phyloP scores from a whole-genome alignment of 2,888 invertebrate species.

The Tineola bisselliella region DNA sequence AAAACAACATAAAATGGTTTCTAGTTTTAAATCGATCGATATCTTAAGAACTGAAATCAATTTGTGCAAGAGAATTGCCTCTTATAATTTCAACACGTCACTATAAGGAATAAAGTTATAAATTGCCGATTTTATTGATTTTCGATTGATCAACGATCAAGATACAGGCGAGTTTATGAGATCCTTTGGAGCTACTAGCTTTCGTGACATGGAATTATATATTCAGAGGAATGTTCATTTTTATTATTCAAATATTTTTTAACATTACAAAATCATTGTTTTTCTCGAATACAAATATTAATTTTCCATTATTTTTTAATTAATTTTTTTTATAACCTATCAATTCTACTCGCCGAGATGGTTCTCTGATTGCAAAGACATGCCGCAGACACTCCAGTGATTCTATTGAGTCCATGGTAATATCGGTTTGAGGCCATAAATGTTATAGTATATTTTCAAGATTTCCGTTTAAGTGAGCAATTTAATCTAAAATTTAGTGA shows the following conservation, averaged over 20 bases:
- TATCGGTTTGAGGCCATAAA: not conserved
- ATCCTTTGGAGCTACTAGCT: constrained; percentile 13
- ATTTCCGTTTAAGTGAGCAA: constrained; percentile 15
- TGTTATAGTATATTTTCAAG: constrained; percentile 2
- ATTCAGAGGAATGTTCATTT: not conserved
- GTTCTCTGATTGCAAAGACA: no score
- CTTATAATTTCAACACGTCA: not conserved
- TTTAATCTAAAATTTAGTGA: constrained; percentile 15
- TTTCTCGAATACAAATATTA: no score
- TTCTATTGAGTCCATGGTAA: not conserved
- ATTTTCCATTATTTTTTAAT: no score
- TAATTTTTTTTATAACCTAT: no score
- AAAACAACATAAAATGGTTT: not conserved
- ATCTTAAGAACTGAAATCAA: not conserved
- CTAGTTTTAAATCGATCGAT: not conserved
- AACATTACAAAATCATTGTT: no score
- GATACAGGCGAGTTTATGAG: constrained; percentile 13
- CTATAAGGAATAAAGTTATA: constrained; percentile 1
- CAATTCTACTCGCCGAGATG: no score
- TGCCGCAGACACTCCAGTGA: constrained; percentile 4
- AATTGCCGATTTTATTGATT: constrained; percentile 15
- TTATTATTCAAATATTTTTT: no score
- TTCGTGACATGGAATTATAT: not conserved
- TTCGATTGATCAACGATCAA: constrained; percentile 14
- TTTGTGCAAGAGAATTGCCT: not conserved